Base-by-base conservation (phyloP, 1,140 invertebrate species). In the Coelopa frigida region DNA sequence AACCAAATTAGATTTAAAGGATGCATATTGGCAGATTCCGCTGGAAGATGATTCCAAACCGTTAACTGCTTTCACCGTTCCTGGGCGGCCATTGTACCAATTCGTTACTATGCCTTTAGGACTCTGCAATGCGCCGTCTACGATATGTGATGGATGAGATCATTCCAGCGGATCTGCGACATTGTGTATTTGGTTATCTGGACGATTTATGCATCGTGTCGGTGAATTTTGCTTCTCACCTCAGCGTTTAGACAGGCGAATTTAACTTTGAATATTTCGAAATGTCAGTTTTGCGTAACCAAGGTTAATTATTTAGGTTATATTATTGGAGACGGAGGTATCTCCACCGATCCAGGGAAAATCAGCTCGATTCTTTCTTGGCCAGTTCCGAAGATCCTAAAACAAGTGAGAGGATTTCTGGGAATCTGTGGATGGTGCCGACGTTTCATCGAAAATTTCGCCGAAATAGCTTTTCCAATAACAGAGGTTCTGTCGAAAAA, bases 91-190 rank as follows among this genome's bases (percentile, higher is more conserved):
- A 3, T 49, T 71, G 15, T 72, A 57, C 45, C 59, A 64, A 33
- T 76, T 72, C 48, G 56, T 44, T 17, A 56, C 63, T 2, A 68
- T 74, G 62, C 68, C 71, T 0, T 75, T 74, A 53, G 72, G 72
- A 1, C 53, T 75, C 2, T 51, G 45, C 17, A 70, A 73, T 48
- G 57, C 61, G 3, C 54, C 69, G 6, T 44, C 44, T n/a, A 31
- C 42, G 4, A 14, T 46, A 15, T 27, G 15, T 53, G 14, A 46
- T 55, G 41, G 46, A 55, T 33, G 24, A 46, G 41, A 31, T 51
- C 7, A 48, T 55, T 6, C 47, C 51, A 5, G 26, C 40, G 5
- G 26, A 44, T 10, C 24, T 51, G 5, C 22, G 46, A 12, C n/a
- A 31, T 12, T 23, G 38, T 10, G 53, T 55, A 11, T 61, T 66